Base-by-base conservation (phyloP, 2,797 vertebrate genomes). In the Sardinella longiceps region DNA sequence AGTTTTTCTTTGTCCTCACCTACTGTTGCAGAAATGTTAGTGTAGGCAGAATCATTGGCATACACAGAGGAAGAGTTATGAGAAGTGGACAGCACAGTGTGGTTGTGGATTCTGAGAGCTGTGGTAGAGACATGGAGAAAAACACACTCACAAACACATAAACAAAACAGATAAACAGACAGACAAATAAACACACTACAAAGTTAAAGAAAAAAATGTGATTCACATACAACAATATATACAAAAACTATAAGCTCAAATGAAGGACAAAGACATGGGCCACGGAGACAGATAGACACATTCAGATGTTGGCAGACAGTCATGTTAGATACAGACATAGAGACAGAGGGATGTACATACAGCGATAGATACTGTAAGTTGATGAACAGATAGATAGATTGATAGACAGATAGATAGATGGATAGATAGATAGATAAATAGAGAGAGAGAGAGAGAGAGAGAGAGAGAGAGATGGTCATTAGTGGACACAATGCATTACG, bases 41-140 rank as follows among this genome's bases (percentile, higher is more conserved):
- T 97, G 97, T 97, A 98, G 97, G 97, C 96, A 95, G 98, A 98
- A 93, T 97, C 98, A 97, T 97, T 98, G 97, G 97, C 96, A 96
- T 96, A 96, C 94, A 97, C 97, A 98, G 97, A 97, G 94, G 97
- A 95, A 96, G 97, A 96, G 90, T 98, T 97, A 98, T 97, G 96
- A 94, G 96, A 95, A 95, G 95, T 94, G 88, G 96, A 96, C 92
- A 97, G 97, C 97, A 98, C 97, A 97, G 97, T 98, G 96, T 97
- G 96, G 96, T 97, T 98, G 97, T 97, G 97, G 96, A 97, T 94
- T 96, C 96, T 97, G 94, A 97, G 95, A 91, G 96, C 98, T 99
- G 96, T 85, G 87, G 94, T 90, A 91, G 92, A 90, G 89, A 92
- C 87, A 91, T 86, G 93, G 93, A 93, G 39, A 93, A 81, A 88